phyloP scores from a whole-genome alignment of 2,797 vertebrate species.

The Geotrypetes seraphini region DNA sequence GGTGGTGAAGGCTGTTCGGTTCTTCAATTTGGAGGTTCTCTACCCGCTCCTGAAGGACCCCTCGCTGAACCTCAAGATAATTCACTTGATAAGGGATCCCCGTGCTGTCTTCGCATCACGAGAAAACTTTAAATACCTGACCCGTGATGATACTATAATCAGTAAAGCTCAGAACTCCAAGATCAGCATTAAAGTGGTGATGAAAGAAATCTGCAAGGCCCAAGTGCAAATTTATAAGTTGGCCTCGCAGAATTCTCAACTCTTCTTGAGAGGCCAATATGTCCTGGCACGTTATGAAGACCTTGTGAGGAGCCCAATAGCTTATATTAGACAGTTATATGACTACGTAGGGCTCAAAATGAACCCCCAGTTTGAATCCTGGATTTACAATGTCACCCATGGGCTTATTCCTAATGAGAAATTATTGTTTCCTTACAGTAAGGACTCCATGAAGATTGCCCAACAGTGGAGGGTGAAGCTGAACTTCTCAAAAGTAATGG shows the following conservation, averaged over 20 bases:
- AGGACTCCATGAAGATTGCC: conserved; percentile 14
- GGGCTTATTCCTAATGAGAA: not conserved
- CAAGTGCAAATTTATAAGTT: conserved; percentile 67
- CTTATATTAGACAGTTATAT: conserved; percentile 1
- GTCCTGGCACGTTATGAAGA: conserved; percentile 10
- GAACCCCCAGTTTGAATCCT: not conserved
- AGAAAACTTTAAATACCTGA: conserved; percentile 31
- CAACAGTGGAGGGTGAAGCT: conserved; percentile 10
- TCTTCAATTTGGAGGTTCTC: conserved; percentile 76
- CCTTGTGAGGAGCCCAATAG: conserved; percentile 3
- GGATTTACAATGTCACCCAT: conserved; percentile 17
- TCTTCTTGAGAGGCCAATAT: conserved; percentile 49
- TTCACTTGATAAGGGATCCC: conserved; percentile 87
- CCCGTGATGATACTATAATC: conserved; percentile 57
- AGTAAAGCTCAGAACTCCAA: too few relatives aligned
- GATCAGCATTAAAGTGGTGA: conserved; percentile 51
- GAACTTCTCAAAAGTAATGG: conserved; percentile 1
- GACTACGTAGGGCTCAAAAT: conserved; percentile 1
- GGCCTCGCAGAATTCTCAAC: conserved; percentile 42
- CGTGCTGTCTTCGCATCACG: conserved; percentile 72
- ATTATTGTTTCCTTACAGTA: conserved; percentile 12
- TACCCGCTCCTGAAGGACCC: conserved; percentile 77
- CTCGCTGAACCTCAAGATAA: conserved; percentile 69
- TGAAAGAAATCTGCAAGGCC: conserved; percentile 78
- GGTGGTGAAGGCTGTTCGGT: conserved; percentile 79